Evolutionary conservation across 2,113 vertebrate species (phyloP), one percentile per base, ranked within the genome.

Genomic region (Equus quagga): DNA sequence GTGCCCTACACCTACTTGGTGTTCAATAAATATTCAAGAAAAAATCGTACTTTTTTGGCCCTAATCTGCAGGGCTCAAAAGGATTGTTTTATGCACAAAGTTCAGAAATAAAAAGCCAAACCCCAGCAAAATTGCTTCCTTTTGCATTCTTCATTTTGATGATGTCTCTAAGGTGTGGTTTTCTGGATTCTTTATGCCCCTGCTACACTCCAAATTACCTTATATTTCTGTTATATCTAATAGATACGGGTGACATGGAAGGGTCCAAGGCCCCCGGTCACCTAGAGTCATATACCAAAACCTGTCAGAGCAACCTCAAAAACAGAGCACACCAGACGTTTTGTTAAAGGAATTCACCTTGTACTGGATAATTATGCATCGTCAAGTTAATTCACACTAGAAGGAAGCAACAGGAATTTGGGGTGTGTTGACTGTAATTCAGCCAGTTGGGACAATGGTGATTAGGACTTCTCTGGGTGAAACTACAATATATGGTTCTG

Each of bases 71-170:
- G 33, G 89, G 58, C 98, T 96, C 98, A 51, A 46, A 81, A 94
- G 98, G 86, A 88, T 96, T 95, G 89, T 97, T 98, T 98, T 98
- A 97, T 95, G 97, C 36, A 76, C 54, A 70, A 96, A 97, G 87
- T 97, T 97, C 92, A 92, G 96, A 96, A 97, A 97, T 96, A 97
- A 97, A 96, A 97, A 96, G 65, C 89, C 70, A 97, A 97, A 95
- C 87, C 24, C 92, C 51, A 90, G 97, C 80, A 97, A 98, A 97
- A 97, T 81, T 26, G 28, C 96, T 98, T 97, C 88, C n/a, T 96
- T 98, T 97, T 97, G 95, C 97, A 97, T 97, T 97, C 92, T 98
- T 98, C 96, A 97, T 97, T 98, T 98, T 98, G 97, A 98, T 97
- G 97, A 88, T 95, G 97, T 96, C 98, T 97, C 98, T 73, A 88